Conservation (phyloP, 2,888 invertebrate species). For the Pollenia amentaria region DNA sequence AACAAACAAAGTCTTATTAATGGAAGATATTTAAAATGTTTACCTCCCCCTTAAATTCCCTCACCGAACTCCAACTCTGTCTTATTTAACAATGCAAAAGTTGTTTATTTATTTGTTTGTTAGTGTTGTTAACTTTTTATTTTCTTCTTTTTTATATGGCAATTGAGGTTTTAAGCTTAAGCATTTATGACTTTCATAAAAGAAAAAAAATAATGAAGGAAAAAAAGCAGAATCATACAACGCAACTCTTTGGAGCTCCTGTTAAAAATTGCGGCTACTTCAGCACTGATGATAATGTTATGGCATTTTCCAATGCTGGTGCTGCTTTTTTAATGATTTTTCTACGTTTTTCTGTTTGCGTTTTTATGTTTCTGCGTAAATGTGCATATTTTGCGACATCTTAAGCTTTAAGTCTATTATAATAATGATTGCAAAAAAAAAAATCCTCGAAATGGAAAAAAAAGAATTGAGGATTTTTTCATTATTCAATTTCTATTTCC, state of each 20-base stretch:
- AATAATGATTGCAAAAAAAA: constrained; percentile 49
- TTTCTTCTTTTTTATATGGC: constrained; percentile 24
- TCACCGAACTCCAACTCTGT: neutral
- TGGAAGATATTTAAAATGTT: no score
- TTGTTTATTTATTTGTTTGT: constrained; percentile 58
- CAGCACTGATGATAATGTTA: constrained; percentile 4
- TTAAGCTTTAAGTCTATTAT: constrained; percentile 58
- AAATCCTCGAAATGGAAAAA: neutral
- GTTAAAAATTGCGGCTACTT: constrained; percentile 5
- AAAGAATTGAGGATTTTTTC: constrained; percentile 5
- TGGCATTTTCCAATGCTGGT: constrained; percentile 17
- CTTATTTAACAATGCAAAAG: constrained; percentile 34
- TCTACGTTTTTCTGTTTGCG: neutral
- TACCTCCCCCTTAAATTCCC: neutral
- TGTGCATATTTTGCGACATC: constrained; percentile 54
- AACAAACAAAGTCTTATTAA: no score
- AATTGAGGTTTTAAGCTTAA: constrained; percentile 67
- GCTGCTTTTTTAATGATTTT: constrained; percentile 50
- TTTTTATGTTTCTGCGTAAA: constrained; percentile 56
- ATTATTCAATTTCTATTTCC: constrained; percentile 34
- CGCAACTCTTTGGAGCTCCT: constrained; percentile 16
- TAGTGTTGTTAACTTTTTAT: constrained; percentile 20
- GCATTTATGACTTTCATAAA: constrained; percentile 68
- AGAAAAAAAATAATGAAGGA: constrained; percentile 8
- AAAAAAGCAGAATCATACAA: constrained; percentile 26